Evolutionary conservation across 2,113 vertebrate genomes (phyloP).

Genomic region (Eublepharis macularius): DNA sequence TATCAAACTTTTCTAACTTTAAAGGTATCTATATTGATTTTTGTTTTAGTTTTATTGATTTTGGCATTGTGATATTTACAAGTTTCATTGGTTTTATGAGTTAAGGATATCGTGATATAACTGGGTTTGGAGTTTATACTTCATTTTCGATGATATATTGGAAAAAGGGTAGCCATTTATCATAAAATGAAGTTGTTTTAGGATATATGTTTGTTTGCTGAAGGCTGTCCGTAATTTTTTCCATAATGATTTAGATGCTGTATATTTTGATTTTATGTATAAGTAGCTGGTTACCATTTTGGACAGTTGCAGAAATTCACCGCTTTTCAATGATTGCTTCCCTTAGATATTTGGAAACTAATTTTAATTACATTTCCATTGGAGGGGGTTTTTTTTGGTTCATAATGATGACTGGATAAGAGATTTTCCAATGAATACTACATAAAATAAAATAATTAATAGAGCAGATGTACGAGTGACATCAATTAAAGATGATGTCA

Average conservation of each 20-base stretch:
- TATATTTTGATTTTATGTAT: background rate
- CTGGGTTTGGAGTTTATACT: too few relatives aligned
- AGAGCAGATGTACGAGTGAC: background rate
- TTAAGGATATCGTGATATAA: too few relatives aligned
- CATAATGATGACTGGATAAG: background rate
- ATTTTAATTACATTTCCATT: background rate
- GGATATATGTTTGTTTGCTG: too few relatives aligned
- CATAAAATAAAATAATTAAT: conserved; percentile 7
- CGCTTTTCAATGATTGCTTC: background rate
- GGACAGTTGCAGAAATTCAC: background rate
- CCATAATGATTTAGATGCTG: background rate
- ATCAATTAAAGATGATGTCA: background rate
- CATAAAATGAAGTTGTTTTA: too few relatives aligned
- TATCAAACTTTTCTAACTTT: too few relatives aligned
- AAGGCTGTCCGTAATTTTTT: too few relatives aligned
- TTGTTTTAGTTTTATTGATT: too few relatives aligned
- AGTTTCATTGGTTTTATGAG: too few relatives aligned
- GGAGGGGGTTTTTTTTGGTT: background rate
- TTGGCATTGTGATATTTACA: too few relatives aligned
- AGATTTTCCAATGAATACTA: background rate
- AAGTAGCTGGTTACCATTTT: background rate
- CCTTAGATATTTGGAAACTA: background rate
- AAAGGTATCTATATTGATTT: too few relatives aligned
- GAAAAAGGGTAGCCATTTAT: too few relatives aligned
- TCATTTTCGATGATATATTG: too few relatives aligned